phyloP scores from a whole-genome alignment of 2,113 vertebrate species.

The Girardinichthys multiradiatus region DNA sequence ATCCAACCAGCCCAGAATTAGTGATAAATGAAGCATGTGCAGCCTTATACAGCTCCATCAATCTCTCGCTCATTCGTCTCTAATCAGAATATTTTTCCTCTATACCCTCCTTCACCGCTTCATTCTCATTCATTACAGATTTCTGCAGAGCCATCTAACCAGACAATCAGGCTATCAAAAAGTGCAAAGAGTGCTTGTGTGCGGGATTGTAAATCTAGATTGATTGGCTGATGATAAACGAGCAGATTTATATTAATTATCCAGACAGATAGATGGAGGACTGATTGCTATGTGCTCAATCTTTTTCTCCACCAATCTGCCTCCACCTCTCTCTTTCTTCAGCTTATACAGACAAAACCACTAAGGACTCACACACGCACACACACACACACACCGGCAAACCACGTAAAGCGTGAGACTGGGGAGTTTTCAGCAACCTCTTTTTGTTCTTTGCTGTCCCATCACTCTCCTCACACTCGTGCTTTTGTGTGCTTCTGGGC shows the following conservation, averaged over 20 bases:
- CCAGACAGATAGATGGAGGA: constrained; percentile 64
- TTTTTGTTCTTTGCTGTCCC: background rate
- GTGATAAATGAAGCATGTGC: constrained; percentile 54
- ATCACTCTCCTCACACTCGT: background rate
- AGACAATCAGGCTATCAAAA: constrained; percentile 64
- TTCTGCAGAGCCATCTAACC: constrained; percentile 51
- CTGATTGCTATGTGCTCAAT: constrained; percentile 61
- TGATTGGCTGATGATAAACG: constrained; percentile 70
- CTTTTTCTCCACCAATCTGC: constrained; percentile 37
- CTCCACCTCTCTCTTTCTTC: constrained; percentile 5
- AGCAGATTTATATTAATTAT: constrained; percentile 77
- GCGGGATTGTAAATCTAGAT: constrained; percentile 48
- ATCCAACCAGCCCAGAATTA: constrained; percentile 5
- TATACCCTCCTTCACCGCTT: constrained; percentile 46
- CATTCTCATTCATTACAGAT: constrained; percentile 69
- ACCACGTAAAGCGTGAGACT: background rate
- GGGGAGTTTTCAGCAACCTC: background rate
- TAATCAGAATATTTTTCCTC: constrained; percentile 68
- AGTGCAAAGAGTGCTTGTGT: constrained; percentile 35
- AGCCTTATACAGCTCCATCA: constrained; percentile 56
- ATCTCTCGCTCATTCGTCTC: constrained; percentile 66
- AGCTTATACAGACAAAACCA: background rate
- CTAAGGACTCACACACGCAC: background rate
- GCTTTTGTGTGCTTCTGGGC: background rate
- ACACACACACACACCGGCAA: constrained; percentile 1